Evolutionary conservation across 1,140 invertebrate species (phyloP).

Genomic region (Dendrolimus punctatus): DNA sequence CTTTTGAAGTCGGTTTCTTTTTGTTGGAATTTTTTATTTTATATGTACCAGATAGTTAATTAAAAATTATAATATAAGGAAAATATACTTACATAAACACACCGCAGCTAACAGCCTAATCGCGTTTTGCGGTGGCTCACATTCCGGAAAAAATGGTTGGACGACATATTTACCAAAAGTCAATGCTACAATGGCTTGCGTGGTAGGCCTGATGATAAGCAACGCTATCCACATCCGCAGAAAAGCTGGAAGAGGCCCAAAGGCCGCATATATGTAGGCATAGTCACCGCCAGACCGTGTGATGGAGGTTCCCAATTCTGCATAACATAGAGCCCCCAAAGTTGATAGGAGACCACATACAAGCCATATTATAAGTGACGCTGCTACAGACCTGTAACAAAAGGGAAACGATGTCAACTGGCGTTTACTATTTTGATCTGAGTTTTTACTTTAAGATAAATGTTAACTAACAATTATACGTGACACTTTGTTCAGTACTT

Average conservation of each 20-base stretch:
- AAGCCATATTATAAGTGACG: constrained; percentile 82
- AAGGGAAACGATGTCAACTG: constrained; percentile 10
- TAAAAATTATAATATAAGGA: not conserved
- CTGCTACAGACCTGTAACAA: constrained; percentile 75
- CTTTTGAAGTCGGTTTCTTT: too few species aligned
- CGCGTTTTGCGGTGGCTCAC: constrained; percentile 76
- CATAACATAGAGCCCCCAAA: constrained; percentile 86
- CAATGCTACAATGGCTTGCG: constrained; percentile 87
- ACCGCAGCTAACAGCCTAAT: constrained; percentile 81
- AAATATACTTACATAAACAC: constrained; percentile 80
- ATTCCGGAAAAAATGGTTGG: constrained; percentile 88
- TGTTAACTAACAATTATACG: too few species aligned
- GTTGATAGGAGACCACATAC: constrained; percentile 82
- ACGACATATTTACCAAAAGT: constrained; percentile 86
- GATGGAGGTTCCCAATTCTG: constrained; percentile 88
- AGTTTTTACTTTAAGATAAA: too few species aligned
- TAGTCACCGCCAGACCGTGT: constrained; percentile 90
- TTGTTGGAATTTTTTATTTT: too few species aligned
- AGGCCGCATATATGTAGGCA: constrained; percentile 89
- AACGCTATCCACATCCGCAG: constrained; percentile 90
- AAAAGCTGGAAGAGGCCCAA: constrained; percentile 92
- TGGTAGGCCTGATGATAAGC: constrained; percentile 87
- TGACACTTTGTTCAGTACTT: too few species aligned
- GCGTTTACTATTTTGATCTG: too few species aligned
- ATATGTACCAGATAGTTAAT: too few species aligned